Conservation (phyloP, 2,797 vertebrate genomes). For the Chloroceryle amazona region DNA sequence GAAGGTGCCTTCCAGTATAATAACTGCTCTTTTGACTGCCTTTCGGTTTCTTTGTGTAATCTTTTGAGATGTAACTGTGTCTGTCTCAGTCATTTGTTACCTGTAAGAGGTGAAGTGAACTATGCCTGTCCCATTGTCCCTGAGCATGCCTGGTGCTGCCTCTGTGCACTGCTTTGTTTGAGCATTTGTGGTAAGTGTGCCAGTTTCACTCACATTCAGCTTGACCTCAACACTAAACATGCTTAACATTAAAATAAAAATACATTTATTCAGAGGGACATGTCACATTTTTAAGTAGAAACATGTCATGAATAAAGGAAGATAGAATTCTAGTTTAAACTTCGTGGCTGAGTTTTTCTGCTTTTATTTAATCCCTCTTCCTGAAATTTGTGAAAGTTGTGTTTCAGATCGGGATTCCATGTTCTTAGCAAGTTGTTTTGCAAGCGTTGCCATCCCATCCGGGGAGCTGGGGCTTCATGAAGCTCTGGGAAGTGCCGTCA, state of each 20-base stretch:
- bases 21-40: background rate
- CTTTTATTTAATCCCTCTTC: background rate
- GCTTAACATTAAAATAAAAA: background rate
- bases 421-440: background rate
- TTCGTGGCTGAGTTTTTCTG: background rate
- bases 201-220: background rate
- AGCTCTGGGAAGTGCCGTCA: background rate
- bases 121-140: background rate
- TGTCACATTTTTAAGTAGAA: background rate
- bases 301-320: background rate
- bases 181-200: background rate
- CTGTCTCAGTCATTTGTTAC: background rate
- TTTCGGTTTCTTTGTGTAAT: background rate
- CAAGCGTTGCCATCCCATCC: background rate
- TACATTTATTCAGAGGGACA: background rate
- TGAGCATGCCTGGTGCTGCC: accelerated
- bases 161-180: background rate
- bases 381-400: background rate
- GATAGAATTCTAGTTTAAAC: background rate
- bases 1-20: background rate
- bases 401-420: background rate
- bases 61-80: background rate
- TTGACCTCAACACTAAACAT: background rate
- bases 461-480: background rate
- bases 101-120: background rate